These are phyloP conservation scores for Noctua fimbriata DNA, from an alignment of 2,888 invertebrate species.

Conservation along the genomic window DNA sequence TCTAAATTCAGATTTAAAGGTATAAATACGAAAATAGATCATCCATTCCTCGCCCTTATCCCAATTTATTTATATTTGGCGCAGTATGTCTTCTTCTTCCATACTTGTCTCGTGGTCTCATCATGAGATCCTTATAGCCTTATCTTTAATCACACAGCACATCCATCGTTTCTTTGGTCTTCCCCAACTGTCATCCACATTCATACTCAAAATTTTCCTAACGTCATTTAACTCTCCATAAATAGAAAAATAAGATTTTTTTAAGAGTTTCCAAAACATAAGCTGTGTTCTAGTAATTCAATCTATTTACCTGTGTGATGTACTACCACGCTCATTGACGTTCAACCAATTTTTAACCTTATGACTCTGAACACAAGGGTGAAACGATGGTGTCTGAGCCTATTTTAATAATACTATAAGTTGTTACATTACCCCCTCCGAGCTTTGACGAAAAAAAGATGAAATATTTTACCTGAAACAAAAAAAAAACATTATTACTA, in stretches of 20 bases:
- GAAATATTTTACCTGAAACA: constrained; percentile 54
- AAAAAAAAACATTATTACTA: constrained; percentile 15
- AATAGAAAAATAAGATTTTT: neutral
- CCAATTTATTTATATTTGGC: neutral
- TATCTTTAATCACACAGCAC: neutral
- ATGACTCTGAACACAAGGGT: too few relatives aligned
- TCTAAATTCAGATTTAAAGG: neutral
- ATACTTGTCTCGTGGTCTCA: neutral
- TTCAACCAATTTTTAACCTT: too few relatives aligned
- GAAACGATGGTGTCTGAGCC: neutral
- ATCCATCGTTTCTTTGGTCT: neutral
- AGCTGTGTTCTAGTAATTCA: neutral
- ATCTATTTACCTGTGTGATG: neutral
- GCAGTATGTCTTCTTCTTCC: neutral
- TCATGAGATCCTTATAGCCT: neutral
- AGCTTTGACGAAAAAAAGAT: neutral
- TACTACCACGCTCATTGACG: too few relatives aligned
- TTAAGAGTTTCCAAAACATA: neutral
- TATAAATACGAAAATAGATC: neutral
- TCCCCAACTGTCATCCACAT: neutral
- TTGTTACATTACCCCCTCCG: neutral
- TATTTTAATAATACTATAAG: neutral
- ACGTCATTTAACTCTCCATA: neutral
- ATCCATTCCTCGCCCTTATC: neutral
- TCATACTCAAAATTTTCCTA: neutral